Conservation (phyloP, 2,113 vertebrate genomes). For the Cathartes aura region DNA sequence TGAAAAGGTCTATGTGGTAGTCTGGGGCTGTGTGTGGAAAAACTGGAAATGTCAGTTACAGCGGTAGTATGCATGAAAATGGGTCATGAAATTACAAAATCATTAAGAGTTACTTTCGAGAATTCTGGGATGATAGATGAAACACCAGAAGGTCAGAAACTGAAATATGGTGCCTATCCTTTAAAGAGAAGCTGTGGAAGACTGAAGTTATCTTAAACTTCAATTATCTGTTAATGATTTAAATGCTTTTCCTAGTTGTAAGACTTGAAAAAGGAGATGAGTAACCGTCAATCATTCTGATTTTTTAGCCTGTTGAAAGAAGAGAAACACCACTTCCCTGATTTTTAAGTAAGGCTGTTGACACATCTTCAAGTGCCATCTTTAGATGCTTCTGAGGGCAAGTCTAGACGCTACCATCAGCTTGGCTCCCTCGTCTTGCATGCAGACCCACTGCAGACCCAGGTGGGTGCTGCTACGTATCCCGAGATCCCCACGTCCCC, state of each 20-base stretch:
- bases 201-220: not conserved
- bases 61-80: not conserved
- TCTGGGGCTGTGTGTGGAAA: not conserved
- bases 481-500: not conserved
- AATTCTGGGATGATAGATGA: not conserved
- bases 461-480: fast-evolving
- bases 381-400: not conserved
- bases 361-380: not conserved
- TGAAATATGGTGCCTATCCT: fast-evolving
- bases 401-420: no score
- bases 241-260: not conserved
- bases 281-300: no score
- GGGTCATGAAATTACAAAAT: not conserved
- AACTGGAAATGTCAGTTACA: not conserved
- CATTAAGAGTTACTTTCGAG: not conserved
- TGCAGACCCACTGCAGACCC: not conserved
- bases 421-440: not conserved
- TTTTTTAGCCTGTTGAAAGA: not conserved
- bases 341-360: not conserved
- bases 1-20: fast-evolving
- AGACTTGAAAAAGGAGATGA: not conserved
- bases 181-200: not conserved
- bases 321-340: not conserved
- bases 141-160: not conserved
- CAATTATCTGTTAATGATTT: not conserved